These are phyloP conservation scores for Myzus persicae DNA, from an alignment of 1,140 invertebrate species.

Conservation along the genomic window DNA sequence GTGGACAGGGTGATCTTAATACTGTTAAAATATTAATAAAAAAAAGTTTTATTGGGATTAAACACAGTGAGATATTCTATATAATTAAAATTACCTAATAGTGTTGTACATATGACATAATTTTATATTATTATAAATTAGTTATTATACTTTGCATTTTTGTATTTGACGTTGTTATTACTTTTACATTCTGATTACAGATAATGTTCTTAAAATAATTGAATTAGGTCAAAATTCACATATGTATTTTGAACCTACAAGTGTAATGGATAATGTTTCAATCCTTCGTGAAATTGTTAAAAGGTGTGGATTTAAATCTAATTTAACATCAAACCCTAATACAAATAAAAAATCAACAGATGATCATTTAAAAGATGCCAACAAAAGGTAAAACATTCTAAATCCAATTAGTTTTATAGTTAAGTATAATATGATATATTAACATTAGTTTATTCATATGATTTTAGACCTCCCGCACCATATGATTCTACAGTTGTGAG, in stretches of 20 bases:
- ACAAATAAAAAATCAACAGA: conserved; percentile 64
- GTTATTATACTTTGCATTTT: neutral
- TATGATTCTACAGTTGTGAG: conserved; percentile 72
- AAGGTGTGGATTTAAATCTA: conserved; percentile 71
- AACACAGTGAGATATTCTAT: neutral
- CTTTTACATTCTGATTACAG: conserved; percentile 65
- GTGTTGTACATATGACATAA: neutral
- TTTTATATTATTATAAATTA: neutral
- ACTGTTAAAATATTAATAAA: neutral
- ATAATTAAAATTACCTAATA: too few relatives aligned
- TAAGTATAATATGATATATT: neutral
- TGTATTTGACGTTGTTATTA: neutral
- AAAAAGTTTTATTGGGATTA: neutral
- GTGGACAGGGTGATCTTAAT: too few relatives aligned
- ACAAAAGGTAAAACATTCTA: conserved; percentile 59
- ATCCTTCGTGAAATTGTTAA: conserved; percentile 73
- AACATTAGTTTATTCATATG: neutral
- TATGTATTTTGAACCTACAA: conserved; percentile 66
- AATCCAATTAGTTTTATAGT: neutral
- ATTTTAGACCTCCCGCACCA: conserved; percentile 69
- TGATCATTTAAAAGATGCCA: conserved; percentile 63
- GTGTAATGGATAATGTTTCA: conserved; percentile 67
- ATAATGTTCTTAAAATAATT: conserved; percentile 76
- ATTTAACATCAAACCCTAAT: conserved; percentile 67
- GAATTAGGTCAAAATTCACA: conserved; percentile 71